Evolutionary conservation across 2,888 invertebrate genomes (phyloP).

Genomic region (Microctonus brassicae): DNA sequence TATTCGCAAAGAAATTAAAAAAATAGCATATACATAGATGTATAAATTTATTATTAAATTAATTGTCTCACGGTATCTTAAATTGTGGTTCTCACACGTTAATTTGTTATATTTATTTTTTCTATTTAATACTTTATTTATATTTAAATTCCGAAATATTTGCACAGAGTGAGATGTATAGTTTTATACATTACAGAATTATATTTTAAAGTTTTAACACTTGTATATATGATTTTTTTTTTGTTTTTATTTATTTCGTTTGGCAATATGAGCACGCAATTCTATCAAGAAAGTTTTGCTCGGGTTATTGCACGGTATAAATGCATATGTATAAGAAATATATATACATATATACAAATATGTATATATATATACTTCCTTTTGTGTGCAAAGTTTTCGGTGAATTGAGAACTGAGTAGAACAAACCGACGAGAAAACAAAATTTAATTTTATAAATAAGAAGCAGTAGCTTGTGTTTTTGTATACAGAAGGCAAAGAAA

Average conservation of each 20-base stretch:
- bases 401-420: not conserved
- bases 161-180: not conserved
- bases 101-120: not conserved
- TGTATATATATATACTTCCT: not conserved
- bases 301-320: not conserved
- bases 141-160: not conserved
- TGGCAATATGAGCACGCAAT: not conserved
- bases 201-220: not conserved
- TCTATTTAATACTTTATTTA: not conserved
- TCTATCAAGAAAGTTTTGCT: not conserved
- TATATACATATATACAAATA: too few species aligned
- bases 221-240: too few species aligned
- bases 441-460: not conserved
- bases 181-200: not conserved
- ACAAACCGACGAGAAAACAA: not conserved
- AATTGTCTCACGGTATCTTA: slow-evolving; percentile 45
- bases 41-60: too few species aligned
- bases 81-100: too few species aligned
- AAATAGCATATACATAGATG: slow-evolving; percentile 39
- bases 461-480: not conserved
- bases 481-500: not conserved
- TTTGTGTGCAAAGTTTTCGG: not conserved
- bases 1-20: slow-evolving; percentile 19
- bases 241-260: not conserved
- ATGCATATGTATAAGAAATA: not conserved